Evolutionary conservation across 1,140 invertebrate genomes (phyloP), one percentile per base, ranked within the genome.

Genomic region (Elymnias hypermnestra): DNA sequence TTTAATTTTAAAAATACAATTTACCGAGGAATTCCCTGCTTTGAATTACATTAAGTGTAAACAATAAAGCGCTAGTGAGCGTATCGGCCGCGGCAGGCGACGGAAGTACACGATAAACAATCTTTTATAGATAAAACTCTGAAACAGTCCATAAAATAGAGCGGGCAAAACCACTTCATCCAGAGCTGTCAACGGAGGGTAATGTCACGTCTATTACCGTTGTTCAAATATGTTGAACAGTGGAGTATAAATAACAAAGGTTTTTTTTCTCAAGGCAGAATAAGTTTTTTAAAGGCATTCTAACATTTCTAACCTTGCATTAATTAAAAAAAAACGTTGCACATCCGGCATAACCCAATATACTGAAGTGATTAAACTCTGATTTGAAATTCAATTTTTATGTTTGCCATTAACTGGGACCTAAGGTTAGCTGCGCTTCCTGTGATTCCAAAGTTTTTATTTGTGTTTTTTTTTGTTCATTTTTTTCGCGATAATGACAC

Each of bases 31-130:
- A 77, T 84, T 78, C 74, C 76, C 68, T 84, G 77, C 74, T 72
- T 82, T 72, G 81, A 84, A 84, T 84, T 78, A 76, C 72, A 84
- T 84, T 84, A 81, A 77, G 73, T 76, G 81, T 81, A 78, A 82
- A 84, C 75, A 82, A 84, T 78, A 75, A 76, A 79, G 68, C 61
- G 67, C 55, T 69, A 74, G 74, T 59, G 71, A 68, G 77, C 73
- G 73, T 83, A 82, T 84, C 77, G 70, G 68, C 55, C 54, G 69
- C 59, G 64, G 61, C 70, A 72, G 65, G 69, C 76, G 76, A 79
- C 81, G 81, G 76, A 84, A 79, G 72, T 71, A 52, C 51, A 65
- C 76, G 74, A 82, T 84, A 84, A 84, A 82, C 77, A 83, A 77
- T 79, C 72, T 79, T 78, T 79, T 78, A 74, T 74, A 79, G 76